These are phyloP conservation scores for Crotalus tigris DNA, from an alignment of 2,113 vertebrate genomes.

Conservation along the genomic window DNA sequence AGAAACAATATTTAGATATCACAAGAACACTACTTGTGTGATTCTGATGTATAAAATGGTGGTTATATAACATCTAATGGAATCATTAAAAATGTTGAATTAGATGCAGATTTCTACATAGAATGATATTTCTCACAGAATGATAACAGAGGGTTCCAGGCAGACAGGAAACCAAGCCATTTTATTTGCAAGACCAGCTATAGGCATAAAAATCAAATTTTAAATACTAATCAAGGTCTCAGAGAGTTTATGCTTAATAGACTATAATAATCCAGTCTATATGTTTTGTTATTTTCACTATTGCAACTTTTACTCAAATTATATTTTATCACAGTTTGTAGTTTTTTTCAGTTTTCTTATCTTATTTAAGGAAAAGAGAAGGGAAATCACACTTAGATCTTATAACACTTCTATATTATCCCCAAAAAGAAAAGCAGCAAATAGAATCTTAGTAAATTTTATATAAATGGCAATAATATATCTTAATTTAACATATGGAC, in stretches of 20 bases:
- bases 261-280: not conserved
- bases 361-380: not conserved
- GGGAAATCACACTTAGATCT: not conserved
- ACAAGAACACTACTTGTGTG: slow-evolving; percentile 19
- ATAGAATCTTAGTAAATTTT: not conserved
- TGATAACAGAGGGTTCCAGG: not conserved
- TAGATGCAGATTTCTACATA: not conserved
- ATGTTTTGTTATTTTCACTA: not conserved
- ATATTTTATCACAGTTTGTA: not conserved
- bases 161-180: not conserved
- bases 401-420: not conserved
- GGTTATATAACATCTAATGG: not conserved
- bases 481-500: not conserved
- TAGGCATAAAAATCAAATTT: not conserved
- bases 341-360: not conserved
- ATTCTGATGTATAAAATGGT: slow-evolving; percentile 17
- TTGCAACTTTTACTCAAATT: not conserved
- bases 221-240: not conserved
- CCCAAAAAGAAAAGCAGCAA: not conserved
- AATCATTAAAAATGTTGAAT: not conserved
- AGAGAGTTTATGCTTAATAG: not conserved
- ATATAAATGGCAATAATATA: not conserved
- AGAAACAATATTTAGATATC: slow-evolving; percentile 41
- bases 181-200: not conserved
- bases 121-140: not conserved